phyloP scores from a whole-genome alignment of 2,888 invertebrate genomes.

The Scrobipalpa atriplicella region DNA sequence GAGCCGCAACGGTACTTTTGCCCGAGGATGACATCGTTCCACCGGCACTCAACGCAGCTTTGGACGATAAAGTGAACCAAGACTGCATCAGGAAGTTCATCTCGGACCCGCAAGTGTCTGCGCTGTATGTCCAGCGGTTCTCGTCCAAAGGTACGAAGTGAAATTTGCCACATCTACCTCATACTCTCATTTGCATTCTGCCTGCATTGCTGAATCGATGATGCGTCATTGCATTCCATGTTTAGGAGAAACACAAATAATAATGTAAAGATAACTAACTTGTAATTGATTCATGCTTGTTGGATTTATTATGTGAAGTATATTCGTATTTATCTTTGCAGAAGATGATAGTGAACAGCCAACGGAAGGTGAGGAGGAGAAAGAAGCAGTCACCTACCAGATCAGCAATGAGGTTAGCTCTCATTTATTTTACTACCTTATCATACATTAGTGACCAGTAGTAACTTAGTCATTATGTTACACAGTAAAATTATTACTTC shows the following conservation, averaged over 20 bases:
- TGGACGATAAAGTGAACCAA: conserved; percentile 91
- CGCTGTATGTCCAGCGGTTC: conserved; percentile 94
- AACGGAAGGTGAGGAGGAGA: conserved; percentile 95
- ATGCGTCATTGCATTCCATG: conserved; percentile 13
- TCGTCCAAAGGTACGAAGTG: conserved; percentile 91
- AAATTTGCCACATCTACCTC: conserved; percentile 31
- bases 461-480: too few relatives aligned
- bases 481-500: too few relatives aligned
- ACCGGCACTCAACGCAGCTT: conserved; percentile 87
- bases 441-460: too few relatives aligned
- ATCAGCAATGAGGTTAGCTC: conserved; percentile 89
- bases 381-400: conserved; percentile 92
- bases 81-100: conserved; percentile 96
- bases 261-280: too few relatives aligned
- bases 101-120: conserved; percentile 93
- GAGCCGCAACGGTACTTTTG: conserved; percentile 92
- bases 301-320: not conserved
- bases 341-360: conserved; percentile 94
- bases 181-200: conserved; percentile 42
- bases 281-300: too few relatives aligned
- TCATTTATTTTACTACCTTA: not conserved
- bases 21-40: conserved; percentile 93
- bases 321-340: conserved; percentile 46
- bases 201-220: conserved; percentile 41
- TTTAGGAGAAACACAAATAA: not conserved